Percentiles rank a stretch among this genome's conserved stretches.
Evolutionary conservation across 1,140 invertebrate species (phyloP).

Genomic region (Stegodyphus dumicola): DNA sequence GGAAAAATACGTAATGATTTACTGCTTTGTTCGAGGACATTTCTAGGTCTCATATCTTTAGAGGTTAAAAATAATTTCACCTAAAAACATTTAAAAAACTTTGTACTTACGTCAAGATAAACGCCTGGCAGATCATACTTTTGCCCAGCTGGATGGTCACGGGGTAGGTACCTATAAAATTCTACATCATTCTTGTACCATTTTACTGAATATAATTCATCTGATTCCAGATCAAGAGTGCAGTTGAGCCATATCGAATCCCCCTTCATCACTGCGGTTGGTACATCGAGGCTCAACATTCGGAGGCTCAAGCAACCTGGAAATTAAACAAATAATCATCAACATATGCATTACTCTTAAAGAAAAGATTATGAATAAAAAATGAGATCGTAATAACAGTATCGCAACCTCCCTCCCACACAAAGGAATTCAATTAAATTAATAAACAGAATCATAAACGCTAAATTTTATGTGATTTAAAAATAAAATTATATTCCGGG

Average conservation of each 20-base stretch:
- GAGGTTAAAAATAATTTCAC: too few species aligned
- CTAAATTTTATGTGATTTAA: too few species aligned
- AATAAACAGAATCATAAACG: too few species aligned
- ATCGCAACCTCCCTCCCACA: neutral
- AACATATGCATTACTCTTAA: neutral
- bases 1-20: too few species aligned
- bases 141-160: conserved; percentile 77
- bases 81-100: neutral
- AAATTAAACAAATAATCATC: neutral
- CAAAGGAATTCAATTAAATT: too few species aligned
- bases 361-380: neutral
- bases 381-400: neutral
- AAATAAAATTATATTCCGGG: too few species aligned
- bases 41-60: too few species aligned
- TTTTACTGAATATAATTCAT: conserved; percentile 68
- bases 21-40: too few species aligned
- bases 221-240: conserved; percentile 67
- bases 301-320: conserved; percentile 37
- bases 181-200: conserved; percentile 70
- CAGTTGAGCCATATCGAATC: conserved; percentile 66
- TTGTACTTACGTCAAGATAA: conserved; percentile 77
- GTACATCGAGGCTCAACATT: conserved; percentile 51
- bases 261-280: conserved; percentile 42
- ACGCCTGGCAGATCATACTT: conserved; percentile 78
- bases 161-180: conserved; percentile 78